Base-by-base conservation (phyloP, 2,888 invertebrate species). In the Unio pictorum region DNA sequence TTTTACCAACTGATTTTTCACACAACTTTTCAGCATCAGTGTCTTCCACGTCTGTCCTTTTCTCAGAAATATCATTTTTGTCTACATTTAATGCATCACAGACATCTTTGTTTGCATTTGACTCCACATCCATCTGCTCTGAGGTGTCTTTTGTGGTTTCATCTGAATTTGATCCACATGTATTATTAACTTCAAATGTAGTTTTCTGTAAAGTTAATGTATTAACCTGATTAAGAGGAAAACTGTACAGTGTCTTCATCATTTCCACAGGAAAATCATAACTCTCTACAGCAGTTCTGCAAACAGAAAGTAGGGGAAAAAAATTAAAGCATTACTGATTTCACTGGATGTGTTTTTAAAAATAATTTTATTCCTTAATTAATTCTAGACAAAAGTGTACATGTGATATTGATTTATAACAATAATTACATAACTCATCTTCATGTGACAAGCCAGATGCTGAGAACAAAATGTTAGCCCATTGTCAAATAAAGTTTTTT, bases 191-290 rank as follows among this genome's bases (percentile, higher is more conserved):
- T 1, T 45, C 45, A 45, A 15, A 3, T 45, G 45, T 45, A 45
- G 45, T 11, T 45, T 45, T 45, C 45, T 45, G 11, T 15, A 45
- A 61, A 57, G 74, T 76, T 15, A 84, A 62, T 17, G 72, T 71
- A 23, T 78, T 78, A 20, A 84, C 72, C 55, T 73, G 75, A 63
- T 80, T 78, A 45, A 88, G 68, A 26, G 89, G 86, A 71, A 86
- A 86, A 26, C 93, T 94, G 59, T 94, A 91, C 81, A 96, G 93
- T 71, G 94, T 92, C 15, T 93, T 92, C 11, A 92, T 86, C 84
- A 95, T 94, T 83, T 95, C 94, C 63, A 92, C 89, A 1, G 93
- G 91, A 87, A 95, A 95, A 87, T 96, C 95, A 92, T 97, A 93
- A 0, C 95, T 95, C 61, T 94, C 90, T 3, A 96, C 88, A 0